phyloP scores from a whole-genome alignment of 2,888 invertebrate species.

The Chrysolina oricalcia region DNA sequence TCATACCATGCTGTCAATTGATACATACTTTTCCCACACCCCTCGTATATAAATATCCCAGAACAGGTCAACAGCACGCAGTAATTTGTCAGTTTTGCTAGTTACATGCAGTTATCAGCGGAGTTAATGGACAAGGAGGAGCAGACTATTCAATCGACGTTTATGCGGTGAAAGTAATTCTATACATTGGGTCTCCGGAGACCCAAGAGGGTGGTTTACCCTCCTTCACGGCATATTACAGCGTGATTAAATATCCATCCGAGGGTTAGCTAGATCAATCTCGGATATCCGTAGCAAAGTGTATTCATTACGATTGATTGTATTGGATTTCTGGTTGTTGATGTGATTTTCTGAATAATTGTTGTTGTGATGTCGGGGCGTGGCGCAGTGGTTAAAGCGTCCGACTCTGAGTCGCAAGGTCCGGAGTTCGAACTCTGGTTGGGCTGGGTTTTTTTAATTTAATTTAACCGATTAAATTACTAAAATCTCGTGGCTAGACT shows the following conservation, averaged over 20 bases:
- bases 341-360: not conserved
- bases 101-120: conserved; percentile 49
- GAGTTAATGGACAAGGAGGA: conserved; percentile 58
- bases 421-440: no score
- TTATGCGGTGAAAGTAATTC: conserved; percentile 66
- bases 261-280: conserved; percentile 57
- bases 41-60: conserved; percentile 13
- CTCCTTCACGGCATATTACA: conserved; percentile 68
- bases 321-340: not conserved
- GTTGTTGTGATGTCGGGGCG: not conserved
- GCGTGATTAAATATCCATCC: conserved; percentile 69
- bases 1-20: not conserved
- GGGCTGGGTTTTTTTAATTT: no score
- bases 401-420: no score
- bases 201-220: conserved; percentile 63
- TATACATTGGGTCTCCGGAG: conserved; percentile 61
- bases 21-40: not conserved
- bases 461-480: no score
- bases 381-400: no score
- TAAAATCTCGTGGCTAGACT: no score
- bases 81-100: conserved; percentile 50
- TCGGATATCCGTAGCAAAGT: conserved; percentile 34
- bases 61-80: conserved; percentile 38
- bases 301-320: conserved; percentile 15
- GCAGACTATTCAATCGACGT: conserved; percentile 57